Base-by-base conservation (phyloP, 2,888 invertebrate genomes). In the Strigamia transsilvanica region DNA sequence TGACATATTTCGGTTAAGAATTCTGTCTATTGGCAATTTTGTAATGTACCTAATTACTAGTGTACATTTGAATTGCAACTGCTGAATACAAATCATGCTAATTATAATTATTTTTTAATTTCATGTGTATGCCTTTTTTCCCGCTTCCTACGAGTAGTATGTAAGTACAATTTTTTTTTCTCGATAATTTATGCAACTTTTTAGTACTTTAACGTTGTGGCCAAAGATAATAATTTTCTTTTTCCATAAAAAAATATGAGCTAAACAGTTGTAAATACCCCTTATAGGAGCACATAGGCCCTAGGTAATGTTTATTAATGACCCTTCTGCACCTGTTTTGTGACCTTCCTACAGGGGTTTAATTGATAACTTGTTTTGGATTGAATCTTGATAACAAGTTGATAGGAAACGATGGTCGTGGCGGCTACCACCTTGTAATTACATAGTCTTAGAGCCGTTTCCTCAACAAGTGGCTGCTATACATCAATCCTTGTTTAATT, bases 311-410 rank as follows among this genome's bases (percentile, higher is more conserved):
- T 66, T 66, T 66, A 66, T 66, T 66, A 66, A 66, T 66, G 61
- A 66, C 23, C 61, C 61, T 66, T 66, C 61, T 66, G 61, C 61
- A 66, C 61, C 61, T 66, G 61, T 66, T 66, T 66, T 66, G 21
- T 66, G 61, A 66, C 61, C 61, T 66, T 66, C 61, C 61, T 66
- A 66, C 61, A 66, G 61, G 61, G 61, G 23, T 23, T 66, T 66
- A 66, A 66, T 66, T 66, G 61, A 66, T 66, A 66, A 66, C 21
- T 66, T 23, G n/a, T 66, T 66, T 66, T 21, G 61, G 18, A 66
- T 66, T 66, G 21, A 21, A 66, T 66, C 61, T 66, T 66, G 61
- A 66, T 66, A 23, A 66, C 61, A 66, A 66, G 61, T 66, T 66
- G 61, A 66, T 66, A 66, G 61, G 9, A 66, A 18, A 66, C 21